Base-by-base conservation (phyloP, 2,888 invertebrate species). In the Creontiades dilutus region DNA sequence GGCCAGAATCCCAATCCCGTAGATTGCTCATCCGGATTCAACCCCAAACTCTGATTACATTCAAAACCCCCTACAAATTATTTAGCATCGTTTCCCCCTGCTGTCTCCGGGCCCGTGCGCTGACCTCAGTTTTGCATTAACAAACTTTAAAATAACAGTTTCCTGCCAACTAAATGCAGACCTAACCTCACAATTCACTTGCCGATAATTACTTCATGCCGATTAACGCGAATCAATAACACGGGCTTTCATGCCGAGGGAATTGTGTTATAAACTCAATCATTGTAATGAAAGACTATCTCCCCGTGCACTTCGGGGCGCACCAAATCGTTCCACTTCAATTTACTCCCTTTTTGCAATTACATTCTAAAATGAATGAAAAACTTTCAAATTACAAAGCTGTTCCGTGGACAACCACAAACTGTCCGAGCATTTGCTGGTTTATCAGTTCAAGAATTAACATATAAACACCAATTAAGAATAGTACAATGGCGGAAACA, bases 11-110 rank as follows among this genome's bases (percentile, higher is more conserved):
- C 85, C 85, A 88, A 76, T 88, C 88, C 88, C 9, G 78, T 88
- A 88, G 88, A 88, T 88, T 88, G 88, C 88, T 88, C 88, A 88
- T 88, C 88, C 47, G 80, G 68, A 88, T 88, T 76, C 61, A 88
- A 88, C 88, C 88, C 86, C 88, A 88, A 88, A 88, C 88, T 88
- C 88, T 88, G 88, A 88, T 88, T 88, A 88, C 88, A 88, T 88
- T 88, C 88, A 78, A 88, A 88, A 19, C 68, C 86, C 88, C 88
- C 78, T 28, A 28, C 88, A 88, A 88, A 88, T 88, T 88, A 80
- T 88, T 88, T 88, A 88, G n/a, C 48, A 27, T 78, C 55, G 23
- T 55, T 55, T 23, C 46, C 78, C 78, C 78, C 23, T 68, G 52
- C 37, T 68, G 76, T 86, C 78, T 27, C 88, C 13, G 27, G 27